Evolutionary conservation across 2,113 vertebrate species (phyloP).

Genomic region (Centropus bengalensis): DNA sequence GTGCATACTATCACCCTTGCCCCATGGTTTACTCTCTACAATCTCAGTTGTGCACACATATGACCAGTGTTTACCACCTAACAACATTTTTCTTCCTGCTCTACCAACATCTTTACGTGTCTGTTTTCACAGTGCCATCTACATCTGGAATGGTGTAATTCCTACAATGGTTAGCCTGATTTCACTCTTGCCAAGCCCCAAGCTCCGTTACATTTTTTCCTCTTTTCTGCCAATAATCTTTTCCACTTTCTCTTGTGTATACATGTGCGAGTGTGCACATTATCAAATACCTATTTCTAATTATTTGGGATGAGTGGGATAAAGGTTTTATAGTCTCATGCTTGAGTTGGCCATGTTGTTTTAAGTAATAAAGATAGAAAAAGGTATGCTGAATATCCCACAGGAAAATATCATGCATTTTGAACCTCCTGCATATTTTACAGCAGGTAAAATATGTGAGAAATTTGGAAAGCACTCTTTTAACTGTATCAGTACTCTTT

Average conservation of each 20-base stretch:
- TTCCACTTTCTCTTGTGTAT: not conserved
- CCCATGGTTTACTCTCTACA: not conserved
- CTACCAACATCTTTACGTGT: not conserved
- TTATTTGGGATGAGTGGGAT: not conserved
- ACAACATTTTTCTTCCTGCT: not conserved
- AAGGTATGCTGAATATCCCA: constrained; percentile 5
- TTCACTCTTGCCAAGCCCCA: not conserved
- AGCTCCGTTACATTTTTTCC: not conserved
- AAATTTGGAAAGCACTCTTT: constrained; percentile 25
- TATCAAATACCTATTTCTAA: not conserved
- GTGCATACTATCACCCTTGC: constrained; percentile 7
- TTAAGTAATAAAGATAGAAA: not conserved
- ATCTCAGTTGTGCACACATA: not conserved
- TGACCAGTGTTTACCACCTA: not conserved
- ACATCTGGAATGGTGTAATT: not conserved
- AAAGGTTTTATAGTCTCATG: not conserved
- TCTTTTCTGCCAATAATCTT: constrained; percentile 9
- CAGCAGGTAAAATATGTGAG: constrained; percentile 41
- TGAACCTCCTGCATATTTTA: constrained; percentile 37
- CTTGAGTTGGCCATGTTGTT: not conserved
- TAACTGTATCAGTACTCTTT: constrained; percentile 25
- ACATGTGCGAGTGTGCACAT: not conserved
- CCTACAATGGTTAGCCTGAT: not conserved
- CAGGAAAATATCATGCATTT: constrained; percentile 1
- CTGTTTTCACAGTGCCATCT: not conserved